A percentile compares a stretch with the other conserved stretches of the same genome.
These are phyloP conservation scores for Anthopleura sola DNA, from an alignment of 64 coral and sea anemone genomes.

Conservation along the genomic window DNA sequence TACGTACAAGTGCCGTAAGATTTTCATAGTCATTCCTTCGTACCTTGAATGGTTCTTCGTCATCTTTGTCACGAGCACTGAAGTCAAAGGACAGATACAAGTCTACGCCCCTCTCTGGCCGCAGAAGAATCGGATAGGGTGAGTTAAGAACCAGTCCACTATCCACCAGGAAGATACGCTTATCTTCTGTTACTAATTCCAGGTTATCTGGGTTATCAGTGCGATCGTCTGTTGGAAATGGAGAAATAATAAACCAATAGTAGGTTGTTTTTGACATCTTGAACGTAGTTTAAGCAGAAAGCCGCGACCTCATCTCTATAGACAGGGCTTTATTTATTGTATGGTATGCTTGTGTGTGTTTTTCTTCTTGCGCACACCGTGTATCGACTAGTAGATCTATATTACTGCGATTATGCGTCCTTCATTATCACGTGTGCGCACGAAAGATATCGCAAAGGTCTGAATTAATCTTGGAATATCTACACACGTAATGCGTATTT, in stretches of 20 bases:
- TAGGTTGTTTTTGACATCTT: neutral
- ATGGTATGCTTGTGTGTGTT: too few relatives aligned
- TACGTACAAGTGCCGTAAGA: too few relatives aligned
- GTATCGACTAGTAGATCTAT: too few relatives aligned
- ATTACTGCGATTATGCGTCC: too few relatives aligned
- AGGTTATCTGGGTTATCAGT: slow-evolving; percentile 6
- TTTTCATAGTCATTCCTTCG: neutral
- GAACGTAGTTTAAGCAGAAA: neutral
- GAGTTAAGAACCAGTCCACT: slow-evolving; percentile 89
- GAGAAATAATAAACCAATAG: neutral
- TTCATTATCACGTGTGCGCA: too few relatives aligned
- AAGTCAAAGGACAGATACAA: slow-evolving; percentile 88
- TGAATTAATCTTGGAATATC: too few relatives aligned
- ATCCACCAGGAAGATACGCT: slow-evolving; percentile 71
- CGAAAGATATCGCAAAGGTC: too few relatives aligned
- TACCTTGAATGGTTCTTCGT: slow-evolving; percentile 59
- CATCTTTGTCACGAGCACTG: slow-evolving; percentile 75
- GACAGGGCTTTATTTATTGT: too few relatives aligned
- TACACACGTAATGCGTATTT: too few relatives aligned
- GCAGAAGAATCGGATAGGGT: slow-evolving; percentile 72
- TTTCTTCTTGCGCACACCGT: too few relatives aligned
- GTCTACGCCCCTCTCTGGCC: slow-evolving; percentile 70
- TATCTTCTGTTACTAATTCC: slow-evolving; percentile 12
- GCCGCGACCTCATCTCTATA: too few relatives aligned
- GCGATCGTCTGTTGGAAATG: slow-evolving; percentile 28